Evolutionary conservation across 92 coral and sea anemone species (phyloP).

Genomic region (Actinostola sp.): DNA sequence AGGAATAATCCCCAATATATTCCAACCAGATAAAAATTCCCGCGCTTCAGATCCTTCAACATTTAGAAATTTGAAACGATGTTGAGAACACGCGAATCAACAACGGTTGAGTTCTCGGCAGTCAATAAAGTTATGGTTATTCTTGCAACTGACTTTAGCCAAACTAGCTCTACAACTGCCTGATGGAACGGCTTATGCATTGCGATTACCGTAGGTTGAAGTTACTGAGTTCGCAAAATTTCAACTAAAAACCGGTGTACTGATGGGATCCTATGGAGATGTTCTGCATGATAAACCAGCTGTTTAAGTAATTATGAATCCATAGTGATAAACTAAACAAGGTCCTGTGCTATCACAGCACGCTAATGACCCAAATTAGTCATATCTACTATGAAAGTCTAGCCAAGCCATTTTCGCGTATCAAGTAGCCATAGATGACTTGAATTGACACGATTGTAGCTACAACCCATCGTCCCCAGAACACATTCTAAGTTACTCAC

Average conservation of each 20-base stretch:
- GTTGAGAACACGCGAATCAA: no score
- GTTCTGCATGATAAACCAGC: conserved; percentile 29
- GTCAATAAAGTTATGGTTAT: no score
- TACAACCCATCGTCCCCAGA: background rate
- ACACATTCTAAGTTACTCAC: background rate
- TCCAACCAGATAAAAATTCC: no score
- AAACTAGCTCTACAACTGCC: no score
- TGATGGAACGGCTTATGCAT: no score
- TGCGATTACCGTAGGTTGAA: no score
- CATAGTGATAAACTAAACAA: conserved; percentile 74
- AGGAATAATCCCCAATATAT: no score
- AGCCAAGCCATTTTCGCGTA: conserved; percentile 2
- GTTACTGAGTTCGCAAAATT: no score
- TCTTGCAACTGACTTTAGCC: no score
- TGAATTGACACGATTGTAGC: background rate
- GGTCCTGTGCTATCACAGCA: conserved; percentile 66
- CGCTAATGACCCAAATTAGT: conserved; percentile 63
- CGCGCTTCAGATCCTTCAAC: no score
- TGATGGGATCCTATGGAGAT: background rate
- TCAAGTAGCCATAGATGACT: conserved; percentile 1
- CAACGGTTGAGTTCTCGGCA: no score
- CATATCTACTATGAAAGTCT: conserved; percentile 11
- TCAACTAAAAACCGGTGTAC: background rate
- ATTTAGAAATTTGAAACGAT: no score
- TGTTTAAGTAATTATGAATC: conserved; percentile 66